Evolutionary conservation across 2,113 vertebrate species (phyloP), one percentile per base, ranked within the genome.

Genomic region (Perognathus longimembris): DNA sequence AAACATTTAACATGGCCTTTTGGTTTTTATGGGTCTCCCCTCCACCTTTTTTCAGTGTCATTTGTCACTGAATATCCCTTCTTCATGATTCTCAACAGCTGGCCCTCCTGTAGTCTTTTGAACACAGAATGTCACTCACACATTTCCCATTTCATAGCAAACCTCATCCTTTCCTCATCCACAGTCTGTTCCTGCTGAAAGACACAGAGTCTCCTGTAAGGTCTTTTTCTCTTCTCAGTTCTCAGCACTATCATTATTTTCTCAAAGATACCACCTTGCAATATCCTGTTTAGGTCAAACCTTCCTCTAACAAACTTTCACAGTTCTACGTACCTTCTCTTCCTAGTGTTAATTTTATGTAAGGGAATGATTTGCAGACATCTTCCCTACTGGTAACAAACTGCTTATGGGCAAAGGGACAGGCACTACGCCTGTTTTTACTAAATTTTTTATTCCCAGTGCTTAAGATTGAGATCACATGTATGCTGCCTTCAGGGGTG

Each of bases 181-280:
- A n/a, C 10, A 63, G 2, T 30, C 18, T 7, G 1, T 42, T 30
- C n/a, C 20, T 17, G 4, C 20, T 7, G 6, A 12, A 36, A 85
- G 45, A 45, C 12, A 9, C 3, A 32, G 1, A 38, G 36, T 38
- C 6, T 38, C 50, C 34, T 57, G 0, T 12, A 38, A 40, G 61
- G 50, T 54, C 20, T 18, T 45, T 42, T 61, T n/a, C 4, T 57
- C 20, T 69, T 24, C 34, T 78, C 50, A 54, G 36, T 74, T 70
- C 20, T 81, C 70, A 81, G 11, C 22, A 92, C 88, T 73, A 61
- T 81, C 40, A 45, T 59, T 24, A 21, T 20, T 78, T 94, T 66
- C 40, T 93, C 66, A 32, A 66, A 61, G 22, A 64, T 67, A 50
- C 17, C 38, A 42, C 32, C 26, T 86, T 63, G 24, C 2, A 67